Base-by-base conservation (phyloP, 1,140 invertebrate species). In the Trigoniulus corallinus region DNA sequence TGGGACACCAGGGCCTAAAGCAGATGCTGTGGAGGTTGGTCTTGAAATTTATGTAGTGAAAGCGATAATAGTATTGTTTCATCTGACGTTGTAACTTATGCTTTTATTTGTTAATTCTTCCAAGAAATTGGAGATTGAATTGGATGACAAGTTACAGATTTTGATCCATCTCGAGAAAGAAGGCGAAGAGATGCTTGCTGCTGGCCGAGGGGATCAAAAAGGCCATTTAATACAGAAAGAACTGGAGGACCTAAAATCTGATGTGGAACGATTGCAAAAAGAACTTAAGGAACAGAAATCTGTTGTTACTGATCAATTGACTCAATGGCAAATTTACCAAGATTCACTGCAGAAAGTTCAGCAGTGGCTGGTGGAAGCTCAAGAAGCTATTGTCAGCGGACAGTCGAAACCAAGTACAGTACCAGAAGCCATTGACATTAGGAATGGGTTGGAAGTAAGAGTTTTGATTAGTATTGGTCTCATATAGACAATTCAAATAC, bases 281-380 rank as follows among this genome's bases (percentile, higher is more conserved):
- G 79, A 74, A 42, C 77, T 82, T 40, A 76, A 79, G 57, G 75
- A 78, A 53, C 78, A 87, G 59, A 76, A 77, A 24, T 76, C 79
- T 58, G 71, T 76, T 1, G 78, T 86, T 1, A 72, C 77, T 51
- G 74, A 81, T 60, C 86, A 91, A 63, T 69, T 89, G 23, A 72
- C 77, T 22, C 81, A 81, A 43, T 93, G 85, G 84, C 78, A 88
- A 59, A 77, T 80, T 58, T 93, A 88, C 64, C 82, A 91, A 67
- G 71, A 74, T 39, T 25, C 48, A 21, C 70, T 85, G 24, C 73
- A 82, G 49, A 76, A 85, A 64, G 74, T 95, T 24, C 82, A 83
- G 63, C 87, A 87, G 1, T 91, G 88, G 81, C 75, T 94, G 50
- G 82, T 89, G 61, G 73, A 86, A 61, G 84, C 82, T 22, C 87